phyloP scores from a whole-genome alignment of 2,113 vertebrate genomes.

The Furnarius figulus region DNA sequence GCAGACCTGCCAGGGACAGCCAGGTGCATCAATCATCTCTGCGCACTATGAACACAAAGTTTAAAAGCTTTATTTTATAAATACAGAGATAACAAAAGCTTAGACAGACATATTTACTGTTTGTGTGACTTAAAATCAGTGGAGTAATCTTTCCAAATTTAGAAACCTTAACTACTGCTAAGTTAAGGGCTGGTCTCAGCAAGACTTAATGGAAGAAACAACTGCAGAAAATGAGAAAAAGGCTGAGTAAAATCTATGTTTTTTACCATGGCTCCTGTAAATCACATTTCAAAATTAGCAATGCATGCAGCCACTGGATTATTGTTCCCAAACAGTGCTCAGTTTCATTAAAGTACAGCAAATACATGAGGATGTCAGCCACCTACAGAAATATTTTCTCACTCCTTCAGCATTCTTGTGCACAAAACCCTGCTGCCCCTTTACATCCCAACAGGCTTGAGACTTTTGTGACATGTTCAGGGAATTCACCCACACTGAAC shows the following conservation, averaged over 20 bases:
- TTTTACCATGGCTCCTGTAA: neutral
- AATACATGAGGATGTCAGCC: neutral
- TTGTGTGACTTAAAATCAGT: neutral
- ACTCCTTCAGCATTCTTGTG: constrained; percentile 32
- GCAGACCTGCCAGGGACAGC: neutral
- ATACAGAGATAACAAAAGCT: neutral
- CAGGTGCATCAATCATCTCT: neutral
- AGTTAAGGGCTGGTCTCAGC: neutral
- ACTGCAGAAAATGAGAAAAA: neutral
- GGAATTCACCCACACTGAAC: neutral
- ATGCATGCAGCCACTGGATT: neutral
- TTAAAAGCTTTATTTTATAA: constrained; percentile 1
- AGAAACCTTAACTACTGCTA: neutral
- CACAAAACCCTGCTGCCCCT: neutral
- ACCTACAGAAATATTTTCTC: constrained; percentile 35
- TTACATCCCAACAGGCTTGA: neutral
- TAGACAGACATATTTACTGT: neutral
- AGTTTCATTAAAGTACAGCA: neutral
- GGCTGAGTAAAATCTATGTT: neutral
- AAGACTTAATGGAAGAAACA: neutral
- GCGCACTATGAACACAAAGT: neutral
- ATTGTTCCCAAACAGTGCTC: neutral
- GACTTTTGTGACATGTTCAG: accelerated
- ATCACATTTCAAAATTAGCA: neutral
- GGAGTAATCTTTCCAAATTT: neutral